Conservation (phyloP, 1,140 invertebrate species). For the Ips typographus region DNA sequence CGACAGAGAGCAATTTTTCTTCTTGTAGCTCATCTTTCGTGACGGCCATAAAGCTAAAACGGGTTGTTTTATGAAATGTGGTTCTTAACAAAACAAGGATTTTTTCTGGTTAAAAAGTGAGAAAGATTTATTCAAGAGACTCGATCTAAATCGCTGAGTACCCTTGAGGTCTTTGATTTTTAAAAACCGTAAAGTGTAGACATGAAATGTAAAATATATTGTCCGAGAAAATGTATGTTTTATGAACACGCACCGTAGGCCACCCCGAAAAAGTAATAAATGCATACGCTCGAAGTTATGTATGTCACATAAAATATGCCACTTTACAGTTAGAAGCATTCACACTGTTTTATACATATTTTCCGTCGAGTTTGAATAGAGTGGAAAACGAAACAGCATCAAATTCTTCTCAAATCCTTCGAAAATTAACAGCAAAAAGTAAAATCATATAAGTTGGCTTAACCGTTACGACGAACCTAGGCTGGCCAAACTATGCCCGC, state of each 20-base stretch:
- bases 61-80: conserved; percentile 4
- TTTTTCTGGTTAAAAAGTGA: not conserved
- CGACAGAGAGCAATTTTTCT: not conserved
- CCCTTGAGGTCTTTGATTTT: not conserved
- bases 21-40: conserved; percentile 4
- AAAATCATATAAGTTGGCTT: conserved; percentile 8
- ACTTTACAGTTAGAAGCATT: not conserved
- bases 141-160: not conserved
- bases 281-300: not conserved
- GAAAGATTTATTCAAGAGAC: not conserved
- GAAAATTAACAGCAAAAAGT: not conserved
- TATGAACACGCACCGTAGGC: not conserved
- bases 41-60: conserved; percentile 10
- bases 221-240: not conserved
- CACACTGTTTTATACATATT: conserved; percentile 5
- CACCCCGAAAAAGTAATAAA: not conserved
- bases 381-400: conserved; percentile 1
- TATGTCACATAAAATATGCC: conserved; percentile 1
- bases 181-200: not conserved
- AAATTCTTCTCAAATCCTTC: not conserved
- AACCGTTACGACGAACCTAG: not conserved
- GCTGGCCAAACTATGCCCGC: conserved; percentile 2
- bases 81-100: conserved; percentile 8
- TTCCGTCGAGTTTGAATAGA: not conserved
- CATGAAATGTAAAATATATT: conserved; percentile 5